A percentile compares a stretch with the other conserved stretches of the same genome.
These are phyloP conservation scores for Sebastes paucispinis DNA, from an alignment of 2,797 vertebrate species.

Conservation along the genomic window DNA sequence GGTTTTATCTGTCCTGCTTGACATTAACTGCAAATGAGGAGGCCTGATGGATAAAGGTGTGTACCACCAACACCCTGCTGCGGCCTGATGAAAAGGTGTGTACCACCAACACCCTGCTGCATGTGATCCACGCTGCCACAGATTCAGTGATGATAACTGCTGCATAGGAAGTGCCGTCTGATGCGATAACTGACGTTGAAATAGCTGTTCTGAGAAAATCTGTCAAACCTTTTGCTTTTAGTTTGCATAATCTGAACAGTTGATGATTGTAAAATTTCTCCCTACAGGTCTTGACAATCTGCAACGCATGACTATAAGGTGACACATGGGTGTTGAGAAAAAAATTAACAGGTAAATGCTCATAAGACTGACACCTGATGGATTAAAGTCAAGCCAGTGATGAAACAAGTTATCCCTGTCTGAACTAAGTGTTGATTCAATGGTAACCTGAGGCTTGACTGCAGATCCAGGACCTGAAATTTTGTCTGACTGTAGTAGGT, in stretches of 20 bases:
- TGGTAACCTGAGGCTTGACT: conserved; percentile 82
- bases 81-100: conserved; percentile 37
- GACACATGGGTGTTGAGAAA: fast-evolving
- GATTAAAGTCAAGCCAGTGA: conserved; percentile 61
- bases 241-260: fast-evolving
- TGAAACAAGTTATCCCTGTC: conserved; percentile 86
- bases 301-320: fast-evolving
- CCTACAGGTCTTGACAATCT: neutral
- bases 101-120: neutral
- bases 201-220: conserved; percentile 69
- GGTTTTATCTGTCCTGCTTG: neutral
- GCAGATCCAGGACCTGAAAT: fast-evolving
- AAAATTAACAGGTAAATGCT: conserved; percentile 5
- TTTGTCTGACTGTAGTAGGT: neutral
- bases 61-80: neutral
- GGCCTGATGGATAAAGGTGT: conserved; percentile 33
- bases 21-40: fast-evolving
- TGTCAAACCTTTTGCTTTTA: fast-evolving
- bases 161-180: conserved; percentile 85
- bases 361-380: neutral
- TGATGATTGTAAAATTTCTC: fast-evolving
- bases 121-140: fast-evolving
- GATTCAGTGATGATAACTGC: conserved; percentile 73
- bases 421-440: conserved; percentile 75
- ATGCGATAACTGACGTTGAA: conserved; percentile 83